A percentile compares a stretch with the other conserved stretches of the same genome.
phyloP scores from a whole-genome alignment of 2,888 invertebrate species.

The Andrena haemorrhoa region DNA sequence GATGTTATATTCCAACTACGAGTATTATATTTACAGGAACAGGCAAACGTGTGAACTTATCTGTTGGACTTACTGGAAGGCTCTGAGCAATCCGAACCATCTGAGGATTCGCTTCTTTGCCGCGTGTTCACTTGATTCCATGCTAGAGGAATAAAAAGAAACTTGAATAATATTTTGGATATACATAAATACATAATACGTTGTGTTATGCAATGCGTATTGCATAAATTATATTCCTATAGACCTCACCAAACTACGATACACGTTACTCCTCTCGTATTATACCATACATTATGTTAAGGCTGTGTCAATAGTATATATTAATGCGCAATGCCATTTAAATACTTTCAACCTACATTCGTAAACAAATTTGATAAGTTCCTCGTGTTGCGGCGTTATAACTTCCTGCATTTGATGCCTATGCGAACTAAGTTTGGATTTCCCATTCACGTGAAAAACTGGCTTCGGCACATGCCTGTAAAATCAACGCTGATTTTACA shows the following conservation, averaged over 20 bases:
- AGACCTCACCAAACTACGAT: not conserved
- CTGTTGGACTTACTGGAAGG: conserved; percentile 75
- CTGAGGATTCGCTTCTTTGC: conserved; percentile 87
- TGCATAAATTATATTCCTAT: conserved; percentile 6
- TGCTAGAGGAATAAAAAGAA: conserved; percentile 84
- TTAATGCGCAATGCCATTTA: conserved; percentile 9
- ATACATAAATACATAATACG: not conserved
- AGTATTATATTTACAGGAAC: conserved; percentile 30
- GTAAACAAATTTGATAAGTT: conserved; percentile 94
- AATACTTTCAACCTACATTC: conserved; percentile 88
- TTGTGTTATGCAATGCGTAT: conserved; percentile 19
- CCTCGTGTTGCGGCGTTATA: conserved; percentile 93
- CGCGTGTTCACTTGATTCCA: conserved; percentile 88
- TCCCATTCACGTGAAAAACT: conserved; percentile 91
- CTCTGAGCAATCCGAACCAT: conserved; percentile 85
- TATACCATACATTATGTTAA: not conserved
- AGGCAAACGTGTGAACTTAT: not conserved
- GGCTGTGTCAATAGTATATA: conserved; percentile 4
- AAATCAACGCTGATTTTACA: conserved; percentile 60
- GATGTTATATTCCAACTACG: conserved; percentile 80
- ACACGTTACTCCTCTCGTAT: not conserved
- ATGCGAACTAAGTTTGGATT: conserved; percentile 88
- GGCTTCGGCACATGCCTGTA: conserved; percentile 90
- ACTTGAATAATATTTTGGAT: not conserved
- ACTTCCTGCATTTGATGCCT: conserved; percentile 87